These are phyloP conservation scores for Caenorhabditis doughertyi DNA, from an alignment of 2,888 invertebrate genomes.

Conservation along the genomic window DNA sequence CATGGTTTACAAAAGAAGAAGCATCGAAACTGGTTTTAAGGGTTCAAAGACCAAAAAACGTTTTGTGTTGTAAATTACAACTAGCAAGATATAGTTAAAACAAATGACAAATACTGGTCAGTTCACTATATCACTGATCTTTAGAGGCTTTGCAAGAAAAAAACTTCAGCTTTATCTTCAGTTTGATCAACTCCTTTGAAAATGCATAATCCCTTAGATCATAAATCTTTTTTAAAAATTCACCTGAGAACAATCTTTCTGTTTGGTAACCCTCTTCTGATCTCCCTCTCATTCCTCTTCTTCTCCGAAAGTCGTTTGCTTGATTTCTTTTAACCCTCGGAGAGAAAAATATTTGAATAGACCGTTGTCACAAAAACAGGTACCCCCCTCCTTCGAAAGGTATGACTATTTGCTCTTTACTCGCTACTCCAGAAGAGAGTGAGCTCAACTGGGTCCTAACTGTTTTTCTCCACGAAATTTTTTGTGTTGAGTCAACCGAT, in stretches of 20 bases:
- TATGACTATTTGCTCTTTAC: conserved; percentile 50
- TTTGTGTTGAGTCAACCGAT: conserved; percentile 9
- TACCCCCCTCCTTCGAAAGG: conserved; percentile 12
- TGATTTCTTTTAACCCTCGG: not conserved
- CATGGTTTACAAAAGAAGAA: not conserved
- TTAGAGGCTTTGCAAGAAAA: too few relatives aligned
- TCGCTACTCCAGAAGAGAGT: conserved; percentile 1
- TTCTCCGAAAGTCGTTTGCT: conserved; percentile 35
- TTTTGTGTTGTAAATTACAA: too few relatives aligned
- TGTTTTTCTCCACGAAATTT: conserved; percentile 36
- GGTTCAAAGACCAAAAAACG: conserved; percentile 2
- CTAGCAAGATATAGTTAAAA: too few relatives aligned
- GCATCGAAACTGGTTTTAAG: conserved; percentile 4
- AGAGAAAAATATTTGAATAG: conserved; percentile 58
- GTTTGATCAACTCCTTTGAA: too few relatives aligned
- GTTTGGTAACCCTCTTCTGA: conserved; percentile 36
- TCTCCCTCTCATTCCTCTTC: not conserved
- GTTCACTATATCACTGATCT: too few relatives aligned
- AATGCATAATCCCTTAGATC: not conserved
- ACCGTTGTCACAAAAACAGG: conserved; percentile 60
- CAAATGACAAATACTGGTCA: too few relatives aligned
- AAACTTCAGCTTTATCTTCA: too few relatives aligned
- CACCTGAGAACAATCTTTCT: too few relatives aligned
- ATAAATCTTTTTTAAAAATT: too few relatives aligned
- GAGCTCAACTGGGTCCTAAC: conserved; percentile 50